Percentiles rank a stretch among this genome's conserved stretches.
Conservation (phyloP, 2,888 invertebrate species). For the Abrostola tripartita region DNA sequence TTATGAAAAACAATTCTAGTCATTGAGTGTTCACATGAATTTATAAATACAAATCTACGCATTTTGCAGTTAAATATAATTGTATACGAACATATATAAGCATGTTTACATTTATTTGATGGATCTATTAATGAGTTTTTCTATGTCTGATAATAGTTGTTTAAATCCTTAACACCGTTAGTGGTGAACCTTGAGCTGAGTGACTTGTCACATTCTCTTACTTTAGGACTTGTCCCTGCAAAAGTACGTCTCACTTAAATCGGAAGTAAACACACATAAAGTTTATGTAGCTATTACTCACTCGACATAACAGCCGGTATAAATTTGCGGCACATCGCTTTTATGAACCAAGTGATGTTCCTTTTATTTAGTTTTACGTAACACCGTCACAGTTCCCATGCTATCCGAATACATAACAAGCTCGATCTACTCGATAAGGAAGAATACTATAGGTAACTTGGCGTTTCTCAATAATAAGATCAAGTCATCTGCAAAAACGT, state of each 20-base stretch:
- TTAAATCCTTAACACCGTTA: slow-evolving; percentile 57
- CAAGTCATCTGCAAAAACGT: slow-evolving; percentile 83
- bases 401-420: slow-evolving; percentile 81
- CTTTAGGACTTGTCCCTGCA: slow-evolving; percentile 52
- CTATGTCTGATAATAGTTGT: slow-evolving; percentile 56
- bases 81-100: slow-evolving; percentile 11
- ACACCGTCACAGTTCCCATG: slow-evolving; percentile 82
- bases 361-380: slow-evolving; percentile 69
- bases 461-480: slow-evolving; percentile 82
- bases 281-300: slow-evolving; percentile 11
- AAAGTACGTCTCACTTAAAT: slow-evolving; percentile 38
- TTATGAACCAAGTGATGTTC: slow-evolving; percentile 38
- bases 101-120: slow-evolving; percentile 28
- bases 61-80: slow-evolving; percentile 29
- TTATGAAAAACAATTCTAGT: slow-evolving; percentile 4
- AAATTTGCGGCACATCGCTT: slow-evolving; percentile 45
- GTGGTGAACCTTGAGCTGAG: slow-evolving; percentile 70
- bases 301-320: slow-evolving; percentile 26
- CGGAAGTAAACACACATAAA: slow-evolving; percentile 56
- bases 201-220: slow-evolving; percentile 73
- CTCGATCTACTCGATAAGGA: slow-evolving; percentile 79
- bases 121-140: slow-evolving; percentile 31
- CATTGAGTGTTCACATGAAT: too few relatives aligned
- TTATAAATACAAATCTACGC: slow-evolving; percentile 21
- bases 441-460: slow-evolving; percentile 73